phyloP scores from a whole-genome alignment of 2,797 vertebrate species.

The Melanogrammus aeglefinus region DNA sequence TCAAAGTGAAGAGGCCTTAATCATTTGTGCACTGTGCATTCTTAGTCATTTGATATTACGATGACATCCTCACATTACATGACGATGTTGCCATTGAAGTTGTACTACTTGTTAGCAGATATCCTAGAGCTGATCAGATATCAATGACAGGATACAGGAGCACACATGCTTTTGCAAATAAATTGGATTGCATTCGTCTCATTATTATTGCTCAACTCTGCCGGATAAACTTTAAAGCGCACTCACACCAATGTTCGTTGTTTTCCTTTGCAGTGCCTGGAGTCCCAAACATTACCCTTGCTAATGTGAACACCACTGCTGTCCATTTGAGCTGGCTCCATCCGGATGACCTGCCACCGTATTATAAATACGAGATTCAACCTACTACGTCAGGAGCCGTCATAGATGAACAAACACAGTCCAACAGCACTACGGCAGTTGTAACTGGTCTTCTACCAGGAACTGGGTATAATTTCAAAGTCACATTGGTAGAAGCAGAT shows the following conservation, averaged over 20 bases:
- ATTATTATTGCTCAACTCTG: too few species aligned
- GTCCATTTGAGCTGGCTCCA: conserved; percentile 52
- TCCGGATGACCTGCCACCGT: conserved; percentile 27
- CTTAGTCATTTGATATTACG: too few species aligned
- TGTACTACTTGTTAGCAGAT: too few species aligned
- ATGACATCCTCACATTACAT: too few species aligned
- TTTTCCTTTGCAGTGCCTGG: too few species aligned
- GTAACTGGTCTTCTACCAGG: not conserved
- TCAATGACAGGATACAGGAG: not conserved
- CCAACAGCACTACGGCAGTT: not conserved
- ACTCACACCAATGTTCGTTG: too few species aligned
- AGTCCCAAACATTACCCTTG: not conserved
- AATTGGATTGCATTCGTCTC: too few species aligned
- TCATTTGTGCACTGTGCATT: too few species aligned
- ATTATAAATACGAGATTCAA: not conserved
- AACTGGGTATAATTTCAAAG: not conserved
- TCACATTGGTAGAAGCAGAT: not conserved
- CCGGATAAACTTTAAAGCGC: too few species aligned
- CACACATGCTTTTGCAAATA: not conserved
- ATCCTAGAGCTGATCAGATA: too few species aligned
- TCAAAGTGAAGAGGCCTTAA: too few species aligned
- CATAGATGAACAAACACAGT: not conserved
- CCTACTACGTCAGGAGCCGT: not conserved
- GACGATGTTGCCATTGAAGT: too few species aligned
- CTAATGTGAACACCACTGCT: conserved; percentile 34